Percentiles rank a stretch among this genome's conserved stretches.
Conservation (phyloP, 2,888 invertebrate genomes). For the Abscondita cerata region DNA sequence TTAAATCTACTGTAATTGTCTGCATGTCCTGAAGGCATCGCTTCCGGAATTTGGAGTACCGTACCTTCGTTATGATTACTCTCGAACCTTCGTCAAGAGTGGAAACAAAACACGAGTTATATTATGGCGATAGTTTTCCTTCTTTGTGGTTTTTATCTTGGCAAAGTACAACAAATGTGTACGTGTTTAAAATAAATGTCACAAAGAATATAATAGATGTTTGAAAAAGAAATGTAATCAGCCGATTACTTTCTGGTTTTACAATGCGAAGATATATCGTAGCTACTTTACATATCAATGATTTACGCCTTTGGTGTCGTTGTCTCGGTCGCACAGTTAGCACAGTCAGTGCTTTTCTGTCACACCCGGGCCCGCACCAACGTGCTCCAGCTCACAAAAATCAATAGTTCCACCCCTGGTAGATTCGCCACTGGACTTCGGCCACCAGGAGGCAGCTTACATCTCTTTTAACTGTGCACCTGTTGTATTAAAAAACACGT, state of each 20-base stretch:
- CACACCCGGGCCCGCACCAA: conserved; percentile 46
- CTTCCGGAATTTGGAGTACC: conserved; percentile 10
- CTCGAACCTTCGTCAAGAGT: not conserved
- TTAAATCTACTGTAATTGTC: conserved; percentile 14
- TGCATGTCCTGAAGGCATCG: conserved; percentile 13
- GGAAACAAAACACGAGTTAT: not conserved
- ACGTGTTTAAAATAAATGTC: conserved; percentile 4
- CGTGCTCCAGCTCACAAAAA: conserved; percentile 51
- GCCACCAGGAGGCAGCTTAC: conserved; percentile 43
- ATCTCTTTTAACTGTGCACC: conserved; percentile 18
- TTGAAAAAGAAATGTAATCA: conserved; percentile 4
- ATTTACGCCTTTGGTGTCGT: conserved; percentile 32
- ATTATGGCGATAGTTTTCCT: not conserved
- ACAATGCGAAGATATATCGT: conserved; percentile 29
- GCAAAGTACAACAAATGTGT: conserved; percentile 6
- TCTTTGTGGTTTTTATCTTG: conserved; percentile 1
- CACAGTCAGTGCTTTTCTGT: conserved; percentile 32
- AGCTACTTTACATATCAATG: conserved; percentile 35
- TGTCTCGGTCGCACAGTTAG: conserved; percentile 31
- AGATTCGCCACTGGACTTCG: conserved; percentile 44
- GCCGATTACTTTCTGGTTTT: conserved; percentile 29
- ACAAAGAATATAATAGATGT: conserved; percentile 9
- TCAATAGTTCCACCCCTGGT: conserved; percentile 50
- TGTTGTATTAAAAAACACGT: conserved; percentile 30
- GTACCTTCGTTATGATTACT: conserved; percentile 3